These are phyloP conservation scores for Drosophila neocordata DNA, from an alignment of 1,140 invertebrate species.

Conservation along the genomic window DNA sequence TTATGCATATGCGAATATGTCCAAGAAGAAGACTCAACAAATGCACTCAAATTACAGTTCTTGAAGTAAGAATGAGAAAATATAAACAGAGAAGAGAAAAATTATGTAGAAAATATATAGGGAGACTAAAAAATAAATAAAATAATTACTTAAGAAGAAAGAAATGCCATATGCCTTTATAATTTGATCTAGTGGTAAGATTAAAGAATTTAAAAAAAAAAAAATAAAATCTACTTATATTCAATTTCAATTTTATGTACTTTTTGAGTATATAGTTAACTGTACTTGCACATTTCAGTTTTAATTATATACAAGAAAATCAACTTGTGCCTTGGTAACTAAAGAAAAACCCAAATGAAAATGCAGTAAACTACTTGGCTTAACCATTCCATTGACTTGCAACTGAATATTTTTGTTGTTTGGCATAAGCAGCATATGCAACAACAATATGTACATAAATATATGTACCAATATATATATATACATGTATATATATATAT, in stretches of 20 bases:
- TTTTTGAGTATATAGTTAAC: constrained; percentile 70
- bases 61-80: not conserved
- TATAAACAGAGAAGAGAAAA: not conserved
- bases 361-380: constrained; percentile 28
- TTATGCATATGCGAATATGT: not conserved
- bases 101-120: not conserved
- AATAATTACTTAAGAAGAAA: too few relatives aligned
- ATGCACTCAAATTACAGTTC: constrained; percentile 14
- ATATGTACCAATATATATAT: not conserved
- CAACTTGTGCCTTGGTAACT: constrained; percentile 36
- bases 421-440: constrained; percentile 64
- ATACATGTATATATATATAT: not conserved
- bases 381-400: not conserved
- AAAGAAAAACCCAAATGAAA: constrained; percentile 72
- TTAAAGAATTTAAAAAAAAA: too few relatives aligned
- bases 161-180: too few relatives aligned
- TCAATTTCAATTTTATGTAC: not conserved
- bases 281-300: constrained; percentile 62
- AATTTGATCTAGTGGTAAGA: too few relatives aligned
- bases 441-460: not conserved
- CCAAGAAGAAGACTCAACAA: constrained; percentile 16
- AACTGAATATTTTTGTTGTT: not conserved
- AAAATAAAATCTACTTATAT: too few relatives aligned
- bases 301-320: constrained; percentile 72
- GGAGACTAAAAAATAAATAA: not conserved